phyloP scores from a whole-genome alignment of 2,797 vertebrate species.

The Diglossa cyanea region DNA sequence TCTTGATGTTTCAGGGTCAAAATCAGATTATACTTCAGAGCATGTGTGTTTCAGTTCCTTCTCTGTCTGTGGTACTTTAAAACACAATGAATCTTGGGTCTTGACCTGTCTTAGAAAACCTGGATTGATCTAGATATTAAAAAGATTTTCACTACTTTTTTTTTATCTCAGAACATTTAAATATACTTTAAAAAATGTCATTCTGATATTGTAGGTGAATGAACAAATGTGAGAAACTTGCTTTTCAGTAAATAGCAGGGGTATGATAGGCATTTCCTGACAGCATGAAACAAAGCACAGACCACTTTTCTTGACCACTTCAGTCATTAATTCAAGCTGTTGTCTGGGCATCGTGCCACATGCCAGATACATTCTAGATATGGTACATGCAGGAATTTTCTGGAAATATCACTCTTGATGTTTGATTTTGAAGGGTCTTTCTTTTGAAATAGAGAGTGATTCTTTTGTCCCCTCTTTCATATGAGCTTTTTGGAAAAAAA shows the following conservation, averaged over 20 bases:
- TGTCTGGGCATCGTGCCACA: background rate
- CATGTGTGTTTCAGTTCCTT: background rate
- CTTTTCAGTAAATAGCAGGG: background rate
- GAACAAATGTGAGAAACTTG: background rate
- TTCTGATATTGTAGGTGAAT: background rate
- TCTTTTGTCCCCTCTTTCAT: background rate
- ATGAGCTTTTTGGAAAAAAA: background rate
- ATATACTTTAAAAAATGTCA: background rate
- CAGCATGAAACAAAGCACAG: background rate
- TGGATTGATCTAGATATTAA: background rate
- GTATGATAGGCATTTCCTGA: background rate
- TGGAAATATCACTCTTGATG: background rate
- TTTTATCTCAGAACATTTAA: background rate
- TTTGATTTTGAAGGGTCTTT: background rate
- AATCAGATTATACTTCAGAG: background rate
- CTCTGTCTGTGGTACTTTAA: background rate
- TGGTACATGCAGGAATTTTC: background rate
- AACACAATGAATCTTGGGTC: background rate
- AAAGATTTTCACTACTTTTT: background rate
- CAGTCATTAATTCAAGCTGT: background rate
- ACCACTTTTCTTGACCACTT: background rate
- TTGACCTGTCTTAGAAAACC: background rate
- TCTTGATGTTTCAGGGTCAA: background rate
- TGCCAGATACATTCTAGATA: background rate
- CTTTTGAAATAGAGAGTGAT: background rate